Evolutionary conservation across 2,113 vertebrate genomes (phyloP).

Genomic region (Urocolius indicus): DNA sequence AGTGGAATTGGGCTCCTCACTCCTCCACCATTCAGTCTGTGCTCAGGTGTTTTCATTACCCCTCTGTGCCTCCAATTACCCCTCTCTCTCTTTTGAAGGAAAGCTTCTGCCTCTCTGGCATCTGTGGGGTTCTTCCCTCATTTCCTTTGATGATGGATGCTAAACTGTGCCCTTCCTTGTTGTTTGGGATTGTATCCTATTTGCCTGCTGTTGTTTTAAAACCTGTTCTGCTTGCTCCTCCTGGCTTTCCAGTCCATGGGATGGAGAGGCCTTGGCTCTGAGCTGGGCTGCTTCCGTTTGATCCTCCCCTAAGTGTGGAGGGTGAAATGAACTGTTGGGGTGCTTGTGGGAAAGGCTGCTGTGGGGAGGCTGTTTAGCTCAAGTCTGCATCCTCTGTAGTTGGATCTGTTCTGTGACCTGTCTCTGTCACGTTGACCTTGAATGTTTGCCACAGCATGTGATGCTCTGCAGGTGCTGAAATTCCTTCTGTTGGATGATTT

Average conservation of each 20-base stretch:
- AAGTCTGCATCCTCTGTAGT: background rate
- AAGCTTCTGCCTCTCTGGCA: background rate
- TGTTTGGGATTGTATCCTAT: background rate
- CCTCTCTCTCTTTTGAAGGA: background rate
- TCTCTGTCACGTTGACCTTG: conserved; percentile 28
- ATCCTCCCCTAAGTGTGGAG: background rate
- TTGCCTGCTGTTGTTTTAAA: conserved; percentile 14
- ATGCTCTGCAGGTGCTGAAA: conserved; percentile 66
- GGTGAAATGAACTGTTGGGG: background rate
- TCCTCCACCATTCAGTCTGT: background rate
- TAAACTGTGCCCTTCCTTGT: background rate
- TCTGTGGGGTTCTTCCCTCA: background rate
- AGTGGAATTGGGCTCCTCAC: background rate
- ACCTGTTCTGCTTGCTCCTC: conserved; percentile 49
- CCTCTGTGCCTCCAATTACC: background rate
- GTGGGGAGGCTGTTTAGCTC: background rate
- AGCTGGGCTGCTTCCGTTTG: background rate
- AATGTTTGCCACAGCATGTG: conserved; percentile 15
- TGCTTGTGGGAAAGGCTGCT: background rate
- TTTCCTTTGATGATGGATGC: conserved; percentile 5
- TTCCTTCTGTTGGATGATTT: conserved; percentile 62
- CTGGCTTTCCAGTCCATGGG: background rate
- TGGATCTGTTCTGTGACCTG: conserved; percentile 41
- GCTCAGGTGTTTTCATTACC: background rate
- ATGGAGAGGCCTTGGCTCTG: background rate